phyloP scores from a whole-genome alignment of 2,888 invertebrate genomes.

The Mactromeris polynyma region DNA sequence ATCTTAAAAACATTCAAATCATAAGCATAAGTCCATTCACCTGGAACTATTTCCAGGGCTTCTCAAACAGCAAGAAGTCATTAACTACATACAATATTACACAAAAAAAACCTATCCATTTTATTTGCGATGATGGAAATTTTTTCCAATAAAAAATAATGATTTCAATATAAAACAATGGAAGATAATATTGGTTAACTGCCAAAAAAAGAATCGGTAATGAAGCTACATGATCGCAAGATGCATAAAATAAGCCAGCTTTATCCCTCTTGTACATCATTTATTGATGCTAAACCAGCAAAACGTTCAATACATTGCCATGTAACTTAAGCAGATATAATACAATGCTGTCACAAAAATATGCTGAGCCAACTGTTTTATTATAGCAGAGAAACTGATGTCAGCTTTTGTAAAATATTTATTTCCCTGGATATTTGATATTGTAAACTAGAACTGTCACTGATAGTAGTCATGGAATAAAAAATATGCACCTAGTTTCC shows the following conservation, averaged over 20 bases:
- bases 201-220: background rate
- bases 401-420: background rate
- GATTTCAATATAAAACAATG: slow-evolving; percentile 7
- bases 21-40: background rate
- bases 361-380: slow-evolving; percentile 15
- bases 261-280: slow-evolving; percentile 8
- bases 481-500: background rate
- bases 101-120: background rate
- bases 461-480: background rate
- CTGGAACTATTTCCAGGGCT: background rate
- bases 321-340: slow-evolving; percentile 1
- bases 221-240: background rate
- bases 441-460: background rate
- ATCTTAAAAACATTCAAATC: background rate
- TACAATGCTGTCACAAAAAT: slow-evolving; percentile 4
- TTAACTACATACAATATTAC: background rate
- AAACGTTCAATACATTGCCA: background rate
- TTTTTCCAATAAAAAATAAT: background rate
- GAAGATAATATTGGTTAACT: background rate
- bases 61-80: background rate
- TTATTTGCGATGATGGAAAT: background rate
- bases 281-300: slow-evolving; percentile 8
- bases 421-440: slow-evolving; percentile 3
- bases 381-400: background rate
- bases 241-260: slow-evolving; percentile 1